Percentiles rank a stretch among this genome's conserved stretches.
Conservation (phyloP, 2,797 vertebrate species). For the Notamacropus eugenii region DNA sequence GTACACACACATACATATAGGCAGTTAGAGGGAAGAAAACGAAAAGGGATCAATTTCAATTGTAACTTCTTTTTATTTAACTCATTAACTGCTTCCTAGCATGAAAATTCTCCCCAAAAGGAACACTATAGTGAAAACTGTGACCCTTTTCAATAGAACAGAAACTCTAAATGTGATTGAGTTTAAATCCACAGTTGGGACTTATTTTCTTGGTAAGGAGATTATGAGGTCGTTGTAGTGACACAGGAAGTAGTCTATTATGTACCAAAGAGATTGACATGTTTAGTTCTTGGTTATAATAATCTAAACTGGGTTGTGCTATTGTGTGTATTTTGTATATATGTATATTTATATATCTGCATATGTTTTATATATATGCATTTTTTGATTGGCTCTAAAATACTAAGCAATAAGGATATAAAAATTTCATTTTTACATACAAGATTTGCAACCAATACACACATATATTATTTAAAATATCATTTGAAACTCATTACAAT, state of each 20-base stretch:
- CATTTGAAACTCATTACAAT: not conserved
- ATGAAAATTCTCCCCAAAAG: constrained; percentile 71
- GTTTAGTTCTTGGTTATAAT: constrained; percentile 58
- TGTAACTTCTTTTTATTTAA: constrained; percentile 77
- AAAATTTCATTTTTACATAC: not conserved
- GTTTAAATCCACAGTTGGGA: constrained; percentile 84
- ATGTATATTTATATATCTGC: not conserved
- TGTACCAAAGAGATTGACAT: constrained; percentile 41
- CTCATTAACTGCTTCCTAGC: constrained; percentile 63
- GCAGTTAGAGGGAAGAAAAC: constrained; percentile 69
- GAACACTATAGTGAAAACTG: constrained; percentile 83
- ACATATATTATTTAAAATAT: not conserved
- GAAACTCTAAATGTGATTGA: constrained; percentile 83
- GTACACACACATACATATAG: not conserved
- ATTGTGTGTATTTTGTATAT: not conserved
- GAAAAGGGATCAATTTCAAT: constrained; percentile 75
- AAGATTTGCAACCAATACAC: constrained; percentile 56
- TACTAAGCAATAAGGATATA: constrained; percentile 6
- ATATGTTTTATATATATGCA: not conserved
- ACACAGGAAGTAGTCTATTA: constrained; percentile 75
- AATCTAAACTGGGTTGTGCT: constrained; percentile 18
- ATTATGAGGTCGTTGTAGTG: constrained; percentile 77
- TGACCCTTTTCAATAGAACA: constrained; percentile 76
- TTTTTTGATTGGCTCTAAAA: constrained; percentile 22
- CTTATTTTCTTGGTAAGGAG: constrained; percentile 80